Evolutionary conservation across 1,140 invertebrate species (phyloP), one percentile per base, ranked within the genome.

Genomic region (Cheumatopsyche charites): DNA sequence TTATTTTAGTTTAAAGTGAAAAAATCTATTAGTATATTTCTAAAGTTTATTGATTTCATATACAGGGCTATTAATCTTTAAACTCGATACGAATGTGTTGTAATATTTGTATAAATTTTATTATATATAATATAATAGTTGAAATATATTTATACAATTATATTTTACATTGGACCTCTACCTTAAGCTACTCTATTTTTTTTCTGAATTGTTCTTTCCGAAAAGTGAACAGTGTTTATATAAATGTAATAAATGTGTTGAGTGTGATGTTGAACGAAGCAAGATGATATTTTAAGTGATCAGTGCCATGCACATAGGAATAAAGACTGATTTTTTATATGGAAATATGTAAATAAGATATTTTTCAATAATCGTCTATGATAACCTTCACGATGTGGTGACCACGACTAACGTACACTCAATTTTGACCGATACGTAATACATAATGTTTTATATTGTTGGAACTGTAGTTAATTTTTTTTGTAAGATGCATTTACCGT

Each of bases 271-370:
- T 12, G 21, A n/a, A 36, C 29, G 9, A 36, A 36, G 9, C 29
- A 36, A 36, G 9, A 4, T 36, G 29, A 36, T 36, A 36, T 36
- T 47, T 12, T 58, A 58, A 58, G 55, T 58, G 55, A 58, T 58
- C 11, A 42, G 66, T 68, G 66, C 66, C 66, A 68, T 68, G 66
- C 66, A 68, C 66, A 58, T 68, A 68, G 66, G 49, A 68, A 68
- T 68, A 68, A 68, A 68, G 66, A 68, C 66, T 68, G 66, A 68
- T 68, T 68, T 68, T 63, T 68, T 67, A 26, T 67, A 49, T 23
- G 62, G 42, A 63, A 9, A 43, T 63, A 25, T 63, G 41, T 63
- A 63, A 36, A 63, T 63, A 63, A 7, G 19, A 63, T 63, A 63
- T 42, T 63, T 42, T 63, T 42, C 11, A 63, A 63, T 23, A 62